Evolutionary conservation across 2,113 vertebrate species (phyloP).

Genomic region (Mastomys natalensis): DNA sequence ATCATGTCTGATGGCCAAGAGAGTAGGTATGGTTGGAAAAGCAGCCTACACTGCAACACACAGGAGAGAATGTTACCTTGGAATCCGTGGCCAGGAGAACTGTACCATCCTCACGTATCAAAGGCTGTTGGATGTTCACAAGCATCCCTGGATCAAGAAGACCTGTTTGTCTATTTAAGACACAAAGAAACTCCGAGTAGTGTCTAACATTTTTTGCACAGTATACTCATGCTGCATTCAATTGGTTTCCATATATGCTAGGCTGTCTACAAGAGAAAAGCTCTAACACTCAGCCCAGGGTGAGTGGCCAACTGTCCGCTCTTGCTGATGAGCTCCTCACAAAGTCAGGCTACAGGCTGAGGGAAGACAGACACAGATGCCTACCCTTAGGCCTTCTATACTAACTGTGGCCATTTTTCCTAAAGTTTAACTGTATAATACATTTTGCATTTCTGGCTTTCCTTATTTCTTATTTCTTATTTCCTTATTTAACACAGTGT

Average conservation of each 20-base stretch:
- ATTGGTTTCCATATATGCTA: not conserved
- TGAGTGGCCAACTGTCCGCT: not conserved
- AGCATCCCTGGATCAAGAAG: slow-evolving; percentile 98
- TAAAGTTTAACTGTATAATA: not conserved
- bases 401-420: not conserved
- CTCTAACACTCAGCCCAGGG: not conserved
- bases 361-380: not conserved
- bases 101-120: slow-evolving; percentile 96
- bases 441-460: slow-evolving; percentile 35
- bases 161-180: slow-evolving; percentile 89
- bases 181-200: slow-evolving; percentile 74
- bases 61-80: slow-evolving; percentile 88
- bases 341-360: not conserved
- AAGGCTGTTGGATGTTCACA: slow-evolving; percentile 98
- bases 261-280: not conserved
- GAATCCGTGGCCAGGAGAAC: slow-evolving; percentile 94
- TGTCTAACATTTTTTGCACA: slow-evolving; percentile 48
- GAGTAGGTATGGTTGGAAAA: not conserved
- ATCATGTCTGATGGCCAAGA: not conserved
- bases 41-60: not conserved
- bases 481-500: not conserved
- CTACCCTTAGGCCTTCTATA: not conserved
- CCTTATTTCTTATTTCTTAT: too few species aligned
- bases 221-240: not conserved
- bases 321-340: not conserved